phyloP scores from a whole-genome alignment of 1,140 invertebrate genomes.

The Bombus affinis region DNA sequence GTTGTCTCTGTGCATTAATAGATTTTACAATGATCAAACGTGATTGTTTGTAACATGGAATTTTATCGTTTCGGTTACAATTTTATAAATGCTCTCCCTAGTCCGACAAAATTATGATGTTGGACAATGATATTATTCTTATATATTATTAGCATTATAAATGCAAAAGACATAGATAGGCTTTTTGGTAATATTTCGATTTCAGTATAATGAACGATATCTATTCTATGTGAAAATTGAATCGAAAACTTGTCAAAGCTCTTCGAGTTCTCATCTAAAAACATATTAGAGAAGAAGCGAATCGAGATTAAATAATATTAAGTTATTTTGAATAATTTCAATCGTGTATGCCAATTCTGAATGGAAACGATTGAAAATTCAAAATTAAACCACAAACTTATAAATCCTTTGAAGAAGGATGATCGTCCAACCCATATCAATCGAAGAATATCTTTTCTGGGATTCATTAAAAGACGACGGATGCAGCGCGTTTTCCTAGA shows the following conservation, averaged over 20 bases:
- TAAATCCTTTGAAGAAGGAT: not conserved
- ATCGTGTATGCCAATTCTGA: not conserved
- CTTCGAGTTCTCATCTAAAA: too few species aligned
- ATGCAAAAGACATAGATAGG: too few species aligned
- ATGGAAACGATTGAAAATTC: not conserved
- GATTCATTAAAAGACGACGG: conserved; percentile 64
- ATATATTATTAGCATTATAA: too few species aligned
- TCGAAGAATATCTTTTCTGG: conserved; percentile 31
- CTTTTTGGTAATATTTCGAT: too few species aligned
- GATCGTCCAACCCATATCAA: not conserved
- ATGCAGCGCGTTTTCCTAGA: conserved; percentile 64
- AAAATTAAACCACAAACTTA: not conserved
- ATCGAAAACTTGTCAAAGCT: too few species aligned
- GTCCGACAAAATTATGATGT: too few species aligned
- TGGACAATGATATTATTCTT: too few species aligned
- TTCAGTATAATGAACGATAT: too few species aligned
- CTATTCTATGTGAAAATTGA: too few species aligned
- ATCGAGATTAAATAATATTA: not conserved
- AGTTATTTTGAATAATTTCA: not conserved
- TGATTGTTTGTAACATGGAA: not conserved
- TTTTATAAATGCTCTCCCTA: too few species aligned
- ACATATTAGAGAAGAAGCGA: too few species aligned
- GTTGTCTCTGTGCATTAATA: conserved; percentile 45
- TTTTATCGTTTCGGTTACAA: not conserved
- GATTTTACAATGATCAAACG: conserved; percentile 16